phyloP scores from a whole-genome alignment of 1,140 invertebrate species.

The Hycleus cichorii region DNA sequence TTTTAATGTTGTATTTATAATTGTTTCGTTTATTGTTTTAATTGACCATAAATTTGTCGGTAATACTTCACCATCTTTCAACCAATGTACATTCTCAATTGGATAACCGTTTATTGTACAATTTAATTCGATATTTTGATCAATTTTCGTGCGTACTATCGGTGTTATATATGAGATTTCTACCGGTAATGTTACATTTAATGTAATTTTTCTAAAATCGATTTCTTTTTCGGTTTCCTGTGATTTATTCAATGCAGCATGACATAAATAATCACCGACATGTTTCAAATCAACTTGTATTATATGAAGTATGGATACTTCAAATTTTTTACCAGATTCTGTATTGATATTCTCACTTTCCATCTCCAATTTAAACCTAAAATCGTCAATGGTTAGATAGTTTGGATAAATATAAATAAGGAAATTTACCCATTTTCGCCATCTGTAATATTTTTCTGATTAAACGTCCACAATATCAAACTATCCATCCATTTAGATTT shows the following conservation, averaged over 20 bases:
- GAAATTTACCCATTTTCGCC: slow-evolving; percentile 34
- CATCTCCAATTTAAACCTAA: slow-evolving; percentile 36
- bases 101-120: slow-evolving; percentile 55
- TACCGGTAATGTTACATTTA: slow-evolving; percentile 44
- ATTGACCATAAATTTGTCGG: slow-evolving; percentile 42
- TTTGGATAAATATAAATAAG: not conserved
- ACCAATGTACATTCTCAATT: slow-evolving; percentile 48
- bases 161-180: slow-evolving; percentile 42
- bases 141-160: slow-evolving; percentile 44
- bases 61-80: slow-evolving; percentile 47
- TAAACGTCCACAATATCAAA: slow-evolving; percentile 41
- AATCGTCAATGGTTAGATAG: slow-evolving; percentile 13
- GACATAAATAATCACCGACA: slow-evolving; percentile 45
- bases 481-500: slow-evolving; percentile 38
- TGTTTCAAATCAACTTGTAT: slow-evolving; percentile 42
- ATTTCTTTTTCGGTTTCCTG: not conserved
- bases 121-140: slow-evolving; percentile 43
- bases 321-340: slow-evolving; percentile 39
- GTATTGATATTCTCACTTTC: slow-evolving; percentile 39
- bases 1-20: slow-evolving; percentile 47
- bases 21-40: slow-evolving; percentile 49
- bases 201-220: slow-evolving; percentile 29
- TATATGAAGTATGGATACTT: slow-evolving; percentile 39
- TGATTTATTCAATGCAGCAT: slow-evolving; percentile 33
- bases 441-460: slow-evolving; percentile 42